These are phyloP conservation scores for Marmota monax DNA, from an alignment of 2,113 vertebrate genomes.

Conservation along the genomic window DNA sequence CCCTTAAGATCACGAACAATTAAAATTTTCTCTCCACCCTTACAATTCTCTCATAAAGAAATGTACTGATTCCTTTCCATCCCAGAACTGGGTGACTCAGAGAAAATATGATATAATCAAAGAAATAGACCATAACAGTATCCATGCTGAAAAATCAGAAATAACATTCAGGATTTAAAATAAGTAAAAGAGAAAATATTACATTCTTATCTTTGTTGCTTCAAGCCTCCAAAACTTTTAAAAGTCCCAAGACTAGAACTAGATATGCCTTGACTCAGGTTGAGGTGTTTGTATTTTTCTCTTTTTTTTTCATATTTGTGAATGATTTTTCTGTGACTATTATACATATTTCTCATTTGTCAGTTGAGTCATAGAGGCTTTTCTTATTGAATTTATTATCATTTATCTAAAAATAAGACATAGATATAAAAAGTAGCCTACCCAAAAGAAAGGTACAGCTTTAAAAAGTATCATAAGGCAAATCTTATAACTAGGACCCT, in stretches of 20 bases:
- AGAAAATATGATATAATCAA: too few species aligned
- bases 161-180: neutral
- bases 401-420: neutral
- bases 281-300: neutral
- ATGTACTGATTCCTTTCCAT: neutral
- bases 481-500: neutral
- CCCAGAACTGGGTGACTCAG: too few species aligned
- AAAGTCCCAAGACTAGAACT: neutral
- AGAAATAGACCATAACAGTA: neutral
- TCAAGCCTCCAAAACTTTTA: neutral
- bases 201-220: neutral
- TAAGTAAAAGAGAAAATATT: neutral
- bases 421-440: neutral
- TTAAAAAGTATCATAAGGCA: neutral
- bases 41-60: neutral
- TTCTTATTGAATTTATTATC: neutral
- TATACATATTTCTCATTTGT: neutral
- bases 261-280: neutral
- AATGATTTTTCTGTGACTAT: neutral
- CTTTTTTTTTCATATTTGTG: neutral
- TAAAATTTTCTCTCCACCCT: neutral
- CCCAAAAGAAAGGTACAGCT: neutral
- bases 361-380: neutral
- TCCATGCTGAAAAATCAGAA: neutral
- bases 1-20: neutral